Conservation (phyloP, 1,140 invertebrate species). For the Reticulitermes speratus region DNA sequence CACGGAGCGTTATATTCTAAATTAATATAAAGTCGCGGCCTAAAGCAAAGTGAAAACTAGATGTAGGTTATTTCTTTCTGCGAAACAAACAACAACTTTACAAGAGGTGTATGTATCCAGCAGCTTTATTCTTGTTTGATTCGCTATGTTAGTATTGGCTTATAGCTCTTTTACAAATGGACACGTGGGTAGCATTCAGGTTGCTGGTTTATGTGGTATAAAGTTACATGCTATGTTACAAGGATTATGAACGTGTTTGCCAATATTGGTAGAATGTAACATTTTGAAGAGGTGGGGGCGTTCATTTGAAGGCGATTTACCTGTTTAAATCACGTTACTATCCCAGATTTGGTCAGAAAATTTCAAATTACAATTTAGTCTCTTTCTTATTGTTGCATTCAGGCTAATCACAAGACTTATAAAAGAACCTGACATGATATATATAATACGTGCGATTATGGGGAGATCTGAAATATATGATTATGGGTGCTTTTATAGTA, state of each 20-base stretch:
- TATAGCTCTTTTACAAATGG: not conserved
- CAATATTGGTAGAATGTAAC: too few relatives aligned
- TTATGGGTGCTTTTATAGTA: too few relatives aligned
- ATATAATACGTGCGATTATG: too few relatives aligned
- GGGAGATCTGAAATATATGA: too few relatives aligned
- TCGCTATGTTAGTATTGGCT: not conserved
- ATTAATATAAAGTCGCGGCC: not conserved
- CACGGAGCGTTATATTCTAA: not conserved
- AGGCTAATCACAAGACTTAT: too few relatives aligned
- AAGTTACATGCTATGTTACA: not conserved
- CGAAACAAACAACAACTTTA: not conserved
- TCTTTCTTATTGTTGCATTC: too few relatives aligned
- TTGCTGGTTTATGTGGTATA: slow-evolving; percentile 12
- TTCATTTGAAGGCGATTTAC: not conserved
- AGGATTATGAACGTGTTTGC: not conserved
- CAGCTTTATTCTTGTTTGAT: not conserved
- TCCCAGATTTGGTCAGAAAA: too few relatives aligned
- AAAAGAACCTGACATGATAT: too few relatives aligned
- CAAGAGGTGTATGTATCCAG: not conserved
- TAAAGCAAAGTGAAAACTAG: not conserved
- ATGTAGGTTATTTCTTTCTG: not conserved
- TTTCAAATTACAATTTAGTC: too few relatives aligned
- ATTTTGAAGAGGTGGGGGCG: too few relatives aligned
- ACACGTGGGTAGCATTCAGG: not conserved
- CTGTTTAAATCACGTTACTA: not conserved